Base-by-base conservation (phyloP, 2,888 invertebrate genomes). In the Ferrisia virgata region DNA sequence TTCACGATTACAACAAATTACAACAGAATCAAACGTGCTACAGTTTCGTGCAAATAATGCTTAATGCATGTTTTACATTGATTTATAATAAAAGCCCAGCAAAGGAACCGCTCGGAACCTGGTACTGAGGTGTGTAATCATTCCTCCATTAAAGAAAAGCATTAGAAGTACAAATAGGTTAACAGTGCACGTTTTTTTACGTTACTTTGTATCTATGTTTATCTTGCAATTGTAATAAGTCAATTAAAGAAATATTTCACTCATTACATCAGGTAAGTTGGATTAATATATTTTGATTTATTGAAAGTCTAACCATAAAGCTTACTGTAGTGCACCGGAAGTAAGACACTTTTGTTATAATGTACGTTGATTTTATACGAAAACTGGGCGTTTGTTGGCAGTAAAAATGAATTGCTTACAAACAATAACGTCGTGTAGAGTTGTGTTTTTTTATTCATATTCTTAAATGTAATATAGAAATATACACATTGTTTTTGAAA, bases 81-180 rank as follows among this genome's bases (percentile, higher is more conserved):
- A 80, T 80, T 80, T 80, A 80, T 80, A 47, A 80, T 80, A 53
- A 80, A 53, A 47, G 80, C 33, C 31, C 47, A n/a, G n/a, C n/a
- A 53, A 47, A 80, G 40, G 31, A 80, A 80, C 72, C 80, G 80
- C n/a, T 80, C 33, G 53, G 53, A 80, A 80, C 80, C 80, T 80
- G 80, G 80, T 53, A 80, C 80, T 80, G 40, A 47, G 33, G 40
- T 47, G 47, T 31, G 47, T 31, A 80, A 47, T 80, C 80, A 31
- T 80, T 53, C 31, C 33, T 80, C 80, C 53, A 80, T 80, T 80
- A 80, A 80, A 53, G 53, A 80, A 80, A 80, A 53, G 28, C 31
- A 80, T 80, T 80, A 80, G 31, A 22, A 31, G 31, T 47, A 80
- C 31, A 80, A 80, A 80, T 80, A 80, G 80, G 80, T 80, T 43